Evolutionary conservation across 2,888 invertebrate genomes (phyloP).

Genomic region (Drosophila stalkeri): DNA sequence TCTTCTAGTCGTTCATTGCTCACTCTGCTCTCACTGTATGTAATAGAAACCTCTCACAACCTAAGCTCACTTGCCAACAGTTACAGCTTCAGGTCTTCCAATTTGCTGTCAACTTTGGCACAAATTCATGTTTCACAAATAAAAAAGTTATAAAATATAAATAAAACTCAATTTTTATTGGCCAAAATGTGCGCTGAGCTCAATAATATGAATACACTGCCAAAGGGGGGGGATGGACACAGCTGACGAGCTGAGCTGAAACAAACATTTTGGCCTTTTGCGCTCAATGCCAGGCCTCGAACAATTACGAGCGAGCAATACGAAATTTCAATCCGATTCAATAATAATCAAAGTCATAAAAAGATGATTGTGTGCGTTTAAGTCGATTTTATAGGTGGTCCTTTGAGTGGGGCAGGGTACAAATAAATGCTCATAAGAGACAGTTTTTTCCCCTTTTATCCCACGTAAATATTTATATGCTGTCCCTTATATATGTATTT

Average conservation of each 20-base stretch:
- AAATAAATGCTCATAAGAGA: conserved; percentile 5
- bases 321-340: conserved; percentile 63
- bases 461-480: conserved; percentile 14
- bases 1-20: not conserved
- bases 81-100: conserved; percentile 10
- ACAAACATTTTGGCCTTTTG: conserved; percentile 20
- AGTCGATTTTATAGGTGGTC: conserved; percentile 42
- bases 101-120: conserved; percentile 37
- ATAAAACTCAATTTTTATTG: conserved; percentile 75
- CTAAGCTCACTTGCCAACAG: not conserved
- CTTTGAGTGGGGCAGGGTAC: conserved; percentile 2
- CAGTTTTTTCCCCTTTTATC: conserved; percentile 11
- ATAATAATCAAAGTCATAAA: conserved; percentile 82
- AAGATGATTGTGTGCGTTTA: conserved; percentile 69
- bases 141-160: conserved; percentile 67
- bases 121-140: conserved; percentile 59
- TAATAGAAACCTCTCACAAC: not conserved
- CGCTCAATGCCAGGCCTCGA: conserved; percentile 12
- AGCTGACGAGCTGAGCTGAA: conserved; percentile 20
- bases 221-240: not conserved
- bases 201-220: conserved; percentile 64
- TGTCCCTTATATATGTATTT: not conserved
- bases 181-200: conserved; percentile 34
- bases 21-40: not conserved
- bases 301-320: conserved; percentile 40